Percentiles rank a stretch among this genome's conserved stretches.
These are phyloP conservation scores for Rotaria socialis DNA, from an alignment of 2,888 invertebrate species.

Conservation along the genomic window DNA sequence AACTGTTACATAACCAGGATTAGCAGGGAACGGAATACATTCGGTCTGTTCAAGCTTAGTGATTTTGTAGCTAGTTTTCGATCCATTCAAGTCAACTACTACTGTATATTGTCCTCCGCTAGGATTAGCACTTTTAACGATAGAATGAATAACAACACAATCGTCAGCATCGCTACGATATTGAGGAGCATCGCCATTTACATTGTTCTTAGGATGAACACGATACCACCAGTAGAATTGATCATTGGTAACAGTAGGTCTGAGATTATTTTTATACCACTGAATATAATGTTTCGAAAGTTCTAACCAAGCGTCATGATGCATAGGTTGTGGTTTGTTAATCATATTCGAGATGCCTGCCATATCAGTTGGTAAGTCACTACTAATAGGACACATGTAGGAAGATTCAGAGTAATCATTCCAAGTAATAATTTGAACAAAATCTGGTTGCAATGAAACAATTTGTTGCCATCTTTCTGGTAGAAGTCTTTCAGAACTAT, in stretches of 20 bases:
- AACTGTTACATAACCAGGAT: not conserved
- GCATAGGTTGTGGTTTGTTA: not conserved
- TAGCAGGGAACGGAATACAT: not conserved
- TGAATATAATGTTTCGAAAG: slow-evolving; percentile 34
- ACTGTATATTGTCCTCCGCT: slow-evolving; percentile 15
- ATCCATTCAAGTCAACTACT: slow-evolving; percentile 12
- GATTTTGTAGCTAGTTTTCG: not conserved
- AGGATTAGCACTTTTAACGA: not conserved
- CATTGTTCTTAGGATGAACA: slow-evolving; percentile 16
- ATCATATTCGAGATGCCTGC: not conserved
- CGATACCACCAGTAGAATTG: slow-evolving; percentile 37
- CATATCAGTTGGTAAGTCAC: slow-evolving; percentile 25
- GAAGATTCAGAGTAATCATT: slow-evolving; percentile 33
- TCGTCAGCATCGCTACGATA: slow-evolving; percentile 30
- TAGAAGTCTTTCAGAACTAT: slow-evolving; percentile 9
- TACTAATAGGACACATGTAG: slow-evolving; percentile 9
- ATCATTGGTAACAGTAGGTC: slow-evolving; percentile 26
- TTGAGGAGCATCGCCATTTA: slow-evolving; percentile 25
- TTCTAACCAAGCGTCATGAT: slow-evolving; percentile 27
- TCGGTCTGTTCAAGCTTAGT: slow-evolving; percentile 26
- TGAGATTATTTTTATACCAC: slow-evolving; percentile 1
- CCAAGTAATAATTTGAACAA: slow-evolving; percentile 32
- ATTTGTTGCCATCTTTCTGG: slow-evolving; percentile 35
- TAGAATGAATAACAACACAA: not conserved
- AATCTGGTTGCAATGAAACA: slow-evolving; percentile 24